Evolutionary conservation across 30 jellyfish, hydroid and myxozoan species (phyloP).

Genomic region (Haliclystus octoradiatus): DNA sequence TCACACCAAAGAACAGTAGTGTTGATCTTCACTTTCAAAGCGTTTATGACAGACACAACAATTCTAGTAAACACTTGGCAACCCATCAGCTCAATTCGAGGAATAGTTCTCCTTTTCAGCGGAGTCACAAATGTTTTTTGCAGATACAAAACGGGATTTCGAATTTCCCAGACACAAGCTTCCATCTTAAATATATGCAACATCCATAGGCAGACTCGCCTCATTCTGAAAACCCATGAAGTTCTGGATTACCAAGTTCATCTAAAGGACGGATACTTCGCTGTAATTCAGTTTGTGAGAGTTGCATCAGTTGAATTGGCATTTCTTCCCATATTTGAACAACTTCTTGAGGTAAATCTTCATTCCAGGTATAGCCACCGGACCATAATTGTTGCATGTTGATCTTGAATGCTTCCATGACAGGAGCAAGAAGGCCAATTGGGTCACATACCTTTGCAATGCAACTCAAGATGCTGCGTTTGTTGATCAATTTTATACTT

Average conservation of each 20-base stretch:
- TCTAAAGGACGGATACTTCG: no score
- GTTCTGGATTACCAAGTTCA: no score
- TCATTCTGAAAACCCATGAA: conserved; percentile 36
- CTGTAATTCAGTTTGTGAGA: no score
- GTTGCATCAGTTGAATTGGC: no score
- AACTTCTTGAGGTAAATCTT: no score
- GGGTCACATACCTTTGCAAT: background rate
- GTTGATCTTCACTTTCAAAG: background rate
- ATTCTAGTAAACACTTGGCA: background rate
- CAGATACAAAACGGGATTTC: conserved; percentile 4
- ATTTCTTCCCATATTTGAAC: no score
- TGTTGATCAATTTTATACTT: no score
- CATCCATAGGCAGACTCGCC: conserved; percentile 52
- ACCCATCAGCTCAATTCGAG: background rate
- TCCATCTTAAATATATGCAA: conserved; percentile 45
- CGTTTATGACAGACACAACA: background rate
- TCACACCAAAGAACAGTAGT: background rate
- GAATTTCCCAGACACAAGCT: conserved; percentile 16
- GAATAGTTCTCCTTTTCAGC: background rate
- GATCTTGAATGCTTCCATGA: background rate
- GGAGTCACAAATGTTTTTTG: background rate
- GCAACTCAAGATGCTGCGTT: background rate
- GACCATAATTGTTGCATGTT: background rate
- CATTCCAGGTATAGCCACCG: background rate
- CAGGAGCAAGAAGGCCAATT: background rate